Evolutionary conservation across 30 jellyfish, hydroid and myxozoan genomes (phyloP).

Genomic region (Catostylus mosaicus): DNA sequence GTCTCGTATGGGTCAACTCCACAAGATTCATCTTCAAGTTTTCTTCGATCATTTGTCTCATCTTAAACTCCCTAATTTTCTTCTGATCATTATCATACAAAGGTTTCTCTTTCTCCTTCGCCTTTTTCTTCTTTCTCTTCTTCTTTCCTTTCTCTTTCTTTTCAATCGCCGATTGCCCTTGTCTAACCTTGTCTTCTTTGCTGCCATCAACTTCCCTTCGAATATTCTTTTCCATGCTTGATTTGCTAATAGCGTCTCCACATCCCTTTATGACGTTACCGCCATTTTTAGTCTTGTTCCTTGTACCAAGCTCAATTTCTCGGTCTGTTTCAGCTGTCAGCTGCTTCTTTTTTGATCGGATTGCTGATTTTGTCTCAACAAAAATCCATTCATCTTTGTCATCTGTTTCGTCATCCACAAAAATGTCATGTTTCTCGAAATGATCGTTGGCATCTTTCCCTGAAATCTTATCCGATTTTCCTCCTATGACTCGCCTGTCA

Average conservation of each 20-base stretch:
- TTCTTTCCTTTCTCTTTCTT: constrained; percentile 1
- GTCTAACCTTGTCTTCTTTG: neutral
- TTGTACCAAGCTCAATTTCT: neutral
- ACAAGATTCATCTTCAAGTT: constrained; percentile 46
- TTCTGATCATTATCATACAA: constrained; percentile 66
- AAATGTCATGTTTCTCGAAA: neutral
- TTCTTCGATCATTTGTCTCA: constrained; percentile 66
- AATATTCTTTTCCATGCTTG: neutral
- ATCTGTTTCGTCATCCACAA: neutral
- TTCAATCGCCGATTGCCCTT: neutral
- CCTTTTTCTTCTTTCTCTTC: constrained; percentile 14
- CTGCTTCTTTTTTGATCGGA: neutral
- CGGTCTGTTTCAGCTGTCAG: neutral
- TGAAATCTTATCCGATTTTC: neutral
- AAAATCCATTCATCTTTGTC: constrained; percentile 55
- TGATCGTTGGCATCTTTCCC: neutral
- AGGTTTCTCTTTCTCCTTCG: constrained; percentile 45
- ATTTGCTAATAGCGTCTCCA: neutral
- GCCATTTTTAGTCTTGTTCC: neutral
- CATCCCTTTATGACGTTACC: neutral
- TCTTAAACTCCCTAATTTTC: constrained; percentile 57
- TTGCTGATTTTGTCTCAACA: constrained; percentile 33
- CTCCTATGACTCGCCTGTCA: neutral
- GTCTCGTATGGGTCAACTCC: constrained; percentile 53
- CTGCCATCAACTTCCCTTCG: neutral